phyloP scores from a whole-genome alignment of 2,888 invertebrate genomes.

The Tanypteryx hageni region DNA sequence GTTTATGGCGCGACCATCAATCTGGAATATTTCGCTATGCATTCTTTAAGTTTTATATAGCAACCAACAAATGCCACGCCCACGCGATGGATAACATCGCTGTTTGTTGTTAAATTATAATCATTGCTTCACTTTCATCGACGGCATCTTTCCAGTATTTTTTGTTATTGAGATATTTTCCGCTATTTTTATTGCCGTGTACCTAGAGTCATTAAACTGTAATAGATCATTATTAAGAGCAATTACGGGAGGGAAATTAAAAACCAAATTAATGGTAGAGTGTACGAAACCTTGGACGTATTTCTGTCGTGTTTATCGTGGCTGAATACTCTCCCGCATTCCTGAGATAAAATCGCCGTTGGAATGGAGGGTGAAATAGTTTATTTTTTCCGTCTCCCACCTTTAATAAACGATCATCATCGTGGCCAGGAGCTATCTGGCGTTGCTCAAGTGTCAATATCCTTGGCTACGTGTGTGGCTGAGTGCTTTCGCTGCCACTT shows the following conservation, averaged over 20 bases:
- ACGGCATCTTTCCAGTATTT: too few species aligned
- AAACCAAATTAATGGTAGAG: not conserved
- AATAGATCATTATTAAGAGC: too few species aligned
- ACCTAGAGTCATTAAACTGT: too few species aligned
- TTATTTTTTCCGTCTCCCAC: conserved; percentile 68
- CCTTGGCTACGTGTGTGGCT: conserved; percentile 37
- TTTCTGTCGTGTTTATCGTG: not conserved
- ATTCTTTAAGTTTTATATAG: too few species aligned
- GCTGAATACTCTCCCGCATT: conserved; percentile 70
- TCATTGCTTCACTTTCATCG: too few species aligned
- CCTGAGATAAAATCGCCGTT: conserved; percentile 69
- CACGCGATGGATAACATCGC: too few species aligned
- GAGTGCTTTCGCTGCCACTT: not conserved
- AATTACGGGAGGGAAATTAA: not conserved
- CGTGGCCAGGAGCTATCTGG: conserved; percentile 74
- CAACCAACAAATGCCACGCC: too few species aligned
- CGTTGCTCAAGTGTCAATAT: conserved; percentile 75
- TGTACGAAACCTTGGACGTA: not conserved
- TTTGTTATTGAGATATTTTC: too few species aligned
- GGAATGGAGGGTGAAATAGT: conserved; percentile 68
- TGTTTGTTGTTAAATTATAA: too few species aligned
- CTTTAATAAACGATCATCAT: conserved; percentile 31
- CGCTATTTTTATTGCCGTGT: too few species aligned
- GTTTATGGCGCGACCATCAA: too few species aligned
- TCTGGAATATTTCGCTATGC: too few species aligned